These are phyloP conservation scores for Rhipidura dahli DNA, from an alignment of 2,113 vertebrate genomes.

Conservation along the genomic window DNA sequence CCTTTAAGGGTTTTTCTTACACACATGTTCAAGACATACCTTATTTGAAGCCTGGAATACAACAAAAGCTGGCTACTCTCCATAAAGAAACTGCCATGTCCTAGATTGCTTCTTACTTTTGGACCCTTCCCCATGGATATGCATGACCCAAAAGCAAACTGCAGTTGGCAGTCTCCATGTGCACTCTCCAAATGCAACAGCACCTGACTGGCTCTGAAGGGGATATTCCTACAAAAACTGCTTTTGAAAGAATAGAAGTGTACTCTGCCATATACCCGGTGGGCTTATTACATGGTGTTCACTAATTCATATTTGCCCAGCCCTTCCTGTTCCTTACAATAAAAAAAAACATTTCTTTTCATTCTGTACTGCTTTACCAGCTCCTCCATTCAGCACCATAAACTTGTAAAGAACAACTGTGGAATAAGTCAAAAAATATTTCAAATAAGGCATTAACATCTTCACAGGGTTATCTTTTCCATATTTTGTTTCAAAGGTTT, in stretches of 20 bases:
- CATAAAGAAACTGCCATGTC: background rate
- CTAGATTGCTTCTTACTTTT: background rate
- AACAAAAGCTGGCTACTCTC: background rate
- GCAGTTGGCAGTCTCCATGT: rapidly evolving
- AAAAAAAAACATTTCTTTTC: background rate
- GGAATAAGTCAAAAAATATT: background rate
- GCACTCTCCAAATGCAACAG: background rate
- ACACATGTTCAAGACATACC: background rate
- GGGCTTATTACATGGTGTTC: background rate
- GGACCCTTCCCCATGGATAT: background rate
- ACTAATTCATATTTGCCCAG: background rate
- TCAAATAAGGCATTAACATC: background rate
- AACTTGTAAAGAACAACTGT: background rate
- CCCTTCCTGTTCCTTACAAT: background rate
- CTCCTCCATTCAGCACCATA: background rate
- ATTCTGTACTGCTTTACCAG: background rate
- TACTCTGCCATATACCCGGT: background rate
- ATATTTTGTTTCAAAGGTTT: background rate
- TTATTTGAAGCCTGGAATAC: background rate
- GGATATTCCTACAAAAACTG: background rate
- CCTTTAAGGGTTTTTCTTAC: background rate
- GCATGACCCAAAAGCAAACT: background rate
- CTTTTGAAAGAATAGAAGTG: background rate
- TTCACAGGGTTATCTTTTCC: background rate
- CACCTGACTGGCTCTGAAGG: background rate